Evolutionary conservation across 1,140 invertebrate genomes (phyloP), one percentile per base, ranked within the genome.

Genomic region (Zelostemma sp.): DNA sequence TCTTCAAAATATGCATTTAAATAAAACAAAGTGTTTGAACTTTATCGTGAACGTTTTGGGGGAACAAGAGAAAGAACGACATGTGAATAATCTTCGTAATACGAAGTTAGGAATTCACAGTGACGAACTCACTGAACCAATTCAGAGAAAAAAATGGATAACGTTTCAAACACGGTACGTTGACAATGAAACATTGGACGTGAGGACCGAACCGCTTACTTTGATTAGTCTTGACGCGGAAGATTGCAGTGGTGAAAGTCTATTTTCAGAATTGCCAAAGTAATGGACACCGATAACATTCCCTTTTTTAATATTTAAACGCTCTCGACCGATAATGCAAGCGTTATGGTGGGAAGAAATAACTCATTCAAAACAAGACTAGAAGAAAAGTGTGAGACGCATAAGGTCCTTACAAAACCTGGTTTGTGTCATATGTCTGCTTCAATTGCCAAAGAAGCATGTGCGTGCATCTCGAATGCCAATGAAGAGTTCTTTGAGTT

Each of bases 401-500:
- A 48, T 9, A 48, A 48, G 2, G 11, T 48, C 4, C 11, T 48
- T 1, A 21, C 59, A 8, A 6, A 72, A 1, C 58, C 59, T 25
- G 68, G 68, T 49, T 57, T 67, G 5, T 74, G 64, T 43, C 64
- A 74, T 68, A 61, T 60, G 31, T 53, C 57, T 9, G 68, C 63
- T 6, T 46, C 69, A 31, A 57, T 72, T 45, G 68, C 65, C 14
- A 61, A 50, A 17, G 45, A 58, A 21, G 64, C 64, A 16, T 72
- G 68, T 31, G 31, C 56, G 28, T 62, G 35, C 1, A 33, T 38
- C 1, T 14, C 49, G 28, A 8, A 21, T 1, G 3, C 4, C 1
- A 12, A 5, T n/a, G 17, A 48, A 1, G 46, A 48, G 9, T 21
- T 48, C 6, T 6, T 48, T n/a, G n/a, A n/a, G n/a, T n/a, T n/a